Conservation (phyloP, 92 coral and sea anemone species). For the Pocillopora grandis region DNA sequence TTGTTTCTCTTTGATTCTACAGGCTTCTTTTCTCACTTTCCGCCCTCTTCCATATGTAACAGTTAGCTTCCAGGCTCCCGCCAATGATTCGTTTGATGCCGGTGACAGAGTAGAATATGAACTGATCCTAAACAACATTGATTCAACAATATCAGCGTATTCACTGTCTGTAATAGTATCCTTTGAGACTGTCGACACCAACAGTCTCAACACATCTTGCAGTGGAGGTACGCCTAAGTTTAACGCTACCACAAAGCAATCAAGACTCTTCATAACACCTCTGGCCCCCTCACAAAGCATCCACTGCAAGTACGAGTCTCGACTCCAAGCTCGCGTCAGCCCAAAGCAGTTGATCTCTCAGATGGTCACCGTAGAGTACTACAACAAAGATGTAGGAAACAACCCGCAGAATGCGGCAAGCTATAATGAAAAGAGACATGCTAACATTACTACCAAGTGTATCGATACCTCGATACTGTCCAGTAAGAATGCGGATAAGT, state of each 20-base stretch:
- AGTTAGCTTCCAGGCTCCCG: constrained; percentile 43
- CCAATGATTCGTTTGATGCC: constrained; percentile 65
- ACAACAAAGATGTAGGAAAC: constrained; percentile 21
- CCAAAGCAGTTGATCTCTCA: constrained; percentile 66
- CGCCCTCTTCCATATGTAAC: constrained; percentile 77
- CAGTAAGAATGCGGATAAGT: constrained; percentile 49
- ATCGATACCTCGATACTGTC: constrained; percentile 58
- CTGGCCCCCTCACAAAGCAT: constrained; percentile 32
- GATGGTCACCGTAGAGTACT: constrained; percentile 47
- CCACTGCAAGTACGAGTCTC: constrained; percentile 58
- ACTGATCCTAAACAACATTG: constrained; percentile 60
- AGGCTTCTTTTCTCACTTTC: constrained; percentile 75
- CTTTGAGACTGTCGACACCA: constrained; percentile 50
- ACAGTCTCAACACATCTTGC: constrained; percentile 39
- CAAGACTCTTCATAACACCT: constrained; percentile 22
- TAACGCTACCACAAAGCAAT: constrained; percentile 19
- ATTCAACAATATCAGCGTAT: constrained; percentile 55
- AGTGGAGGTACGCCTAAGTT: constrained; percentile 43
- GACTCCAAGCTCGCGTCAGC: constrained; percentile 40
- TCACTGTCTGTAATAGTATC: constrained; percentile 49
- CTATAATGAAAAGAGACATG: constrained; percentile 41
- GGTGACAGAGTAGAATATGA: constrained; percentile 79
- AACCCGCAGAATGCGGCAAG: constrained; percentile 58
- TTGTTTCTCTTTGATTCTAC: constrained; percentile 4
- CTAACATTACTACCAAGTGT: constrained; percentile 45